phyloP scores from a whole-genome alignment of 2,888 invertebrate genomes.

The Gymnosoma rotundatum region DNA sequence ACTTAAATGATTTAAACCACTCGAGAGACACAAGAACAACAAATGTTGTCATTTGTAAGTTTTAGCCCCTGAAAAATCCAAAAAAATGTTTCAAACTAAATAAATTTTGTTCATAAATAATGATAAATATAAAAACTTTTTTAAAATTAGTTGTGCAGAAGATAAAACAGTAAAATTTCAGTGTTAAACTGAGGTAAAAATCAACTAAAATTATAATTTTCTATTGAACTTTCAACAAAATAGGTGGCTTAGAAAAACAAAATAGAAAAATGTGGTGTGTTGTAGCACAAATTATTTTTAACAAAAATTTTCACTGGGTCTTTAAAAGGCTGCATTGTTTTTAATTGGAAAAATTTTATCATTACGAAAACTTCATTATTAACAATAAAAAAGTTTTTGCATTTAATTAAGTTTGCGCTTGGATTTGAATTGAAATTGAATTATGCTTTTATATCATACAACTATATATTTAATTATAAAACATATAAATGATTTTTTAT shows the following conservation, averaged over 20 bases:
- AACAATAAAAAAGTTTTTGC: too few relatives aligned
- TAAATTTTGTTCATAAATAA: constrained; percentile 35
- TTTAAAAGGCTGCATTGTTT: too few relatives aligned
- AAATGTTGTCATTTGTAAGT: neutral
- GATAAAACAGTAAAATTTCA: constrained; percentile 44
- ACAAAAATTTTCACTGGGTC: too few relatives aligned
- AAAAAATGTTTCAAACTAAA: constrained; percentile 5
- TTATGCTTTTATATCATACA: too few relatives aligned
- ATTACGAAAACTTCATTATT: too few relatives aligned
- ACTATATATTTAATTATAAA: too few relatives aligned
- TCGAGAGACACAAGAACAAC: constrained; percentile 50
- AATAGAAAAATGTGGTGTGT: neutral
- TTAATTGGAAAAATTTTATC: too few relatives aligned
- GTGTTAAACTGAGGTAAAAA: constrained; percentile 25
- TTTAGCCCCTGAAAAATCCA: constrained; percentile 11
- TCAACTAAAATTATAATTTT: constrained; percentile 44
- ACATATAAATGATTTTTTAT: too few relatives aligned
- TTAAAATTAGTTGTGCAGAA: constrained; percentile 65
- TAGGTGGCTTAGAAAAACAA: neutral
- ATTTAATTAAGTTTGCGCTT: too few relatives aligned
- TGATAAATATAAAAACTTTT: constrained; percentile 65
- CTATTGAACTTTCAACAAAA: constrained; percentile 20
- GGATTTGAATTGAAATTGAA: too few relatives aligned
- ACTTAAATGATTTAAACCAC: constrained; percentile 59
- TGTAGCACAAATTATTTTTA: too few relatives aligned